phyloP scores from a whole-genome alignment of 2,888 invertebrate species.

The Trichacis sp. region DNA sequence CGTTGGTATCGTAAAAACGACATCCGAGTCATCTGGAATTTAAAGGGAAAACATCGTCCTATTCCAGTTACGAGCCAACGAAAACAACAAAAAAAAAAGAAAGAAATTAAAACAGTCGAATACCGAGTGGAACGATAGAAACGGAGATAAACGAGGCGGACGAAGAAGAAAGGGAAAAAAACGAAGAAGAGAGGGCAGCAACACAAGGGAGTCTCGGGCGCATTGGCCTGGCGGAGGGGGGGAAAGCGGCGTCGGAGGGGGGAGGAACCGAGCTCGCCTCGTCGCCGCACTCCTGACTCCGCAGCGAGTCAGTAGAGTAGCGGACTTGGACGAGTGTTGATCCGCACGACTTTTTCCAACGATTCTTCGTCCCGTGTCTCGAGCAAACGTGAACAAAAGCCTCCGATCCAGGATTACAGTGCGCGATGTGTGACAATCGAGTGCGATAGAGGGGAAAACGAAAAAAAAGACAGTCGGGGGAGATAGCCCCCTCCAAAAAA shows the following conservation, averaged over 20 bases:
- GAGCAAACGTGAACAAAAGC: not conserved
- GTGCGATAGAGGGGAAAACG: conserved; percentile 1
- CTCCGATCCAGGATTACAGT: not conserved
- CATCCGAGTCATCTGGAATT: too few relatives aligned
- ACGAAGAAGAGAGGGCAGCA: not conserved
- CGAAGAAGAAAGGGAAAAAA: conserved; percentile 17
- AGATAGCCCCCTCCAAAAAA: too few relatives aligned
- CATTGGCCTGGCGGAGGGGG: conserved; percentile 33
- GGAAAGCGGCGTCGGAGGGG: conserved; percentile 42
- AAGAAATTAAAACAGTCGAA: too few relatives aligned
- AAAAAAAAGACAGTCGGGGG: too few relatives aligned
- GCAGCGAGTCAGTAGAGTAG: conserved; percentile 69
- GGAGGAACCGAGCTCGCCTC: conserved; percentile 47
- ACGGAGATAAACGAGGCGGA: conserved; percentile 34
- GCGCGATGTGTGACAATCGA: not conserved
- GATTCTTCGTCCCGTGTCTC: not conserved
- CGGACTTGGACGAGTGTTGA: conserved; percentile 65
- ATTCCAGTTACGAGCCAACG: too few relatives aligned
- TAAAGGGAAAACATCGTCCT: too few relatives aligned
- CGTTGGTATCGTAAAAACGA: too few relatives aligned
- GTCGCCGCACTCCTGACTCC: too few relatives aligned
- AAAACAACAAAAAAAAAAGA: too few relatives aligned
- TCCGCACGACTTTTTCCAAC: conserved; percentile 5
- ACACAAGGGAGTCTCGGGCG: conserved; percentile 37
- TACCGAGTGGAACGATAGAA: not conserved